A percentile compares a stretch with the other conserved stretches of the same genome.
These are phyloP conservation scores for Neuroterus valhalla DNA, from an alignment of 1,140 invertebrate species.

Conservation along the genomic window DNA sequence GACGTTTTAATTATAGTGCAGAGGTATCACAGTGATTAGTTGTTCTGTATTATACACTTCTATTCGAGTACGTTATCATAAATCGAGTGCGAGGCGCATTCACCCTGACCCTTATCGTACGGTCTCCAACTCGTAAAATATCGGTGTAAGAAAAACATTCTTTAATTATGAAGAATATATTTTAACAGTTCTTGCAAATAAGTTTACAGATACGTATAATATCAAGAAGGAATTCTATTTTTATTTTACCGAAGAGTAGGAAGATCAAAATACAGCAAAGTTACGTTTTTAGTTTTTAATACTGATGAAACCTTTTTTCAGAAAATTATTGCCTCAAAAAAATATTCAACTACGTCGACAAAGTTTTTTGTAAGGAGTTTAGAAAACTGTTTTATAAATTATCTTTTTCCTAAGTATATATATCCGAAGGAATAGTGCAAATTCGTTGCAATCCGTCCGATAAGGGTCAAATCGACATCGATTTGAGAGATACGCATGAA, in stretches of 20 bases:
- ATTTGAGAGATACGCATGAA: constrained; percentile 20
- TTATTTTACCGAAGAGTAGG: too few species aligned
- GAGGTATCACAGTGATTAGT: constrained; percentile 13
- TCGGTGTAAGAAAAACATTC: background rate
- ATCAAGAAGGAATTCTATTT: too few species aligned
- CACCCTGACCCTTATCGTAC: background rate
- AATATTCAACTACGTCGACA: too few species aligned
- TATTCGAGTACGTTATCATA: constrained; percentile 12
- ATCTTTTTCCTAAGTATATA: background rate
- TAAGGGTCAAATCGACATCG: background rate
- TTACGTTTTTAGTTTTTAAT: too few species aligned
- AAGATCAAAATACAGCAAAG: too few species aligned
- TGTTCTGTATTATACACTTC: constrained; percentile 28
- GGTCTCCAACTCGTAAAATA: background rate
- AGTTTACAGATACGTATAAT: background rate
- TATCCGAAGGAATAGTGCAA: background rate
- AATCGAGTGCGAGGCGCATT: background rate
- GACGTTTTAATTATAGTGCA: constrained; percentile 12
- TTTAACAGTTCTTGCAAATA: background rate
- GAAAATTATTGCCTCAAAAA: too few species aligned
- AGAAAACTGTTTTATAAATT: too few species aligned
- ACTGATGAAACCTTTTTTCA: too few species aligned
- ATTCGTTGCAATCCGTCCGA: background rate
- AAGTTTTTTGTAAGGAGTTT: too few species aligned
- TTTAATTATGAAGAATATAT: background rate